Conservation (phyloP, 2,888 invertebrate genomes). For the Eupithecia dodoneata region DNA sequence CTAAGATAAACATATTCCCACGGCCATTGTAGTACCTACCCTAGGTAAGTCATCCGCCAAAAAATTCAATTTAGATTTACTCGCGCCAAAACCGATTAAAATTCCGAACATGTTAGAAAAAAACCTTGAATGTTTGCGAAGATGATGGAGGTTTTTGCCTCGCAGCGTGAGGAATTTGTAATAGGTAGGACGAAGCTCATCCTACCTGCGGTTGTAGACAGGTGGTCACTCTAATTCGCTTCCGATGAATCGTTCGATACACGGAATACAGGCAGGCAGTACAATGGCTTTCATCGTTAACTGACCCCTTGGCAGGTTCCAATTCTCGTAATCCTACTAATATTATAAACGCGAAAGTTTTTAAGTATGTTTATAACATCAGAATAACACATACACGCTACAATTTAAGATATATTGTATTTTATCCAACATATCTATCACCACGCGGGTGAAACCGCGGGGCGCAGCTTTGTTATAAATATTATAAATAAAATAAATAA, state of each 20-base stretch:
- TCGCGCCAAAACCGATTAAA: conserved; percentile 33
- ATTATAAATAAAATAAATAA: too few species aligned
- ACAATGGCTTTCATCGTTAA: too few species aligned
- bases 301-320: too few species aligned
- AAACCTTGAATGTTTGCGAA: conserved; percentile 50
- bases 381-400: too few species aligned
- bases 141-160: conserved; percentile 55
- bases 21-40: conserved; percentile 18
- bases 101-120: conserved; percentile 49
- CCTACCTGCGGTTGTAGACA: neutral
- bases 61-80: conserved; percentile 29
- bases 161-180: conserved; percentile 59
- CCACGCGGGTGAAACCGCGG: too few species aligned
- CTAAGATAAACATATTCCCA: conserved; percentile 17
- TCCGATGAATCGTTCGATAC: neutral
- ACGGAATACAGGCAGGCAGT: neutral
- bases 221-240: neutral
- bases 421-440: too few species aligned
- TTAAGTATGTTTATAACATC: too few species aligned
- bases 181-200: conserved; percentile 38
- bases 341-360: too few species aligned
- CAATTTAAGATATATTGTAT: too few species aligned
- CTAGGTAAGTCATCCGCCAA: neutral
- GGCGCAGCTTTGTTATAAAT: too few species aligned
- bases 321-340: too few species aligned